Evolutionary conservation across 1,140 invertebrate species (phyloP), one percentile per base, ranked within the genome.

Genomic region (Drosophila varians): DNA sequence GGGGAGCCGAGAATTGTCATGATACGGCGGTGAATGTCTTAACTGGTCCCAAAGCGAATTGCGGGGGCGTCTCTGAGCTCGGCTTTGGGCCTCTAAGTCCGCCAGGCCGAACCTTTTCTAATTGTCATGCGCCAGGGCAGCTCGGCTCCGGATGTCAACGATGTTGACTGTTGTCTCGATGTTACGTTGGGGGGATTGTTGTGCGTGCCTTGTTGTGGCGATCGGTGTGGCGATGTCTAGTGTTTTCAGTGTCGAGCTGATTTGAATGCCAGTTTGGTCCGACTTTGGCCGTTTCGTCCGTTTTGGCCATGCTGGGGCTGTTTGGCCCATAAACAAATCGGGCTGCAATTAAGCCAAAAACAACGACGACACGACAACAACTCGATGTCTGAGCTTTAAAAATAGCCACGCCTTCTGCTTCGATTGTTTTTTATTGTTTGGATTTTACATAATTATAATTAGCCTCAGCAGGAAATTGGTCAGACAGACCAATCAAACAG

Each of bases 181-280:
- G 53, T 53, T 38, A 52, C 70, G 54, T 48, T 38, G 62, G 28
- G 18, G 28, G 45, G 47, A 47, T 53, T 7, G 60, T 34, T 40
- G 77, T 82, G 78, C 77, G 77, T 82, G 77, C 77, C 77, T 82
- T 80, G 77, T 80, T 61, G 61, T 61, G 61, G 43, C 70, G 19
- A 60, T 56, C 58, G 26, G 52, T 75, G 57, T 43, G 14, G 14
- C 5, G 38, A 19, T 18, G 28, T 46, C 19, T 16, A 31, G 45
- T 48, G 28, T 51, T 65, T 70, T 65, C 72, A 71, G 71, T 62
- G 69, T 74, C 69, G 36, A 26, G 16, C 77, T 76, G 82, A 76
- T 86, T 86, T 87, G 82, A 86, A 87, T 86, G 82, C 80, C 65
- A 72, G 16, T 86, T 76, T 80, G 80, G 76, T 71, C 36, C n/a